Evolutionary conservation across 2,797 vertebrate genomes (phyloP).

Genomic region (Tamandua tetradactyla): DNA sequence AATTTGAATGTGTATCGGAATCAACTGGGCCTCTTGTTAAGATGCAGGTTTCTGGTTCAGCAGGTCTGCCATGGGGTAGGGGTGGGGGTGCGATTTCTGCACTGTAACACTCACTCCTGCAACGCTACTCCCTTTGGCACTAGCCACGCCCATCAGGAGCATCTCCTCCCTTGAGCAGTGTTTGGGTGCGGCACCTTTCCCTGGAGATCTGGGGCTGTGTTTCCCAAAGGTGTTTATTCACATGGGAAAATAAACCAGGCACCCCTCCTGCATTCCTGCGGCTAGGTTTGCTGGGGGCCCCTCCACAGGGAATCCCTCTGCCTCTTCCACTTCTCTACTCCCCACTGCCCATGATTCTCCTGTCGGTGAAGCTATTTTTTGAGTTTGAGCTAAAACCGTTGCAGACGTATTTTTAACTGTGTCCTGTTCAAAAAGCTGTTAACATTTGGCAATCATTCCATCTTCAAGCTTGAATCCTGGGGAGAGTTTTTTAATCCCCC

Average conservation of each 20-base stretch:
- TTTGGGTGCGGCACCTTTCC: background rate
- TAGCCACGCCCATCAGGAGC: background rate
- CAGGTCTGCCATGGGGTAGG: background rate
- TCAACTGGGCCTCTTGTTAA: background rate
- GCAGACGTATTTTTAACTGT: slow-evolving; percentile 78
- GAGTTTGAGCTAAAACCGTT: slow-evolving; percentile 76
- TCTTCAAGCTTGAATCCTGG: slow-evolving; percentile 75
- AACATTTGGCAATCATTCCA: slow-evolving; percentile 80
- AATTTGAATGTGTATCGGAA: background rate
- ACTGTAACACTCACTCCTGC: background rate
- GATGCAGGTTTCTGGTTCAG: background rate
- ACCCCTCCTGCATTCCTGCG: background rate
- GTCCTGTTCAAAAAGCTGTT: slow-evolving; percentile 80
- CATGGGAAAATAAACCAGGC: background rate
- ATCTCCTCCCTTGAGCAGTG: background rate
- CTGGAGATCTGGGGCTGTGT: background rate
- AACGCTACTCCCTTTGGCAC: background rate
- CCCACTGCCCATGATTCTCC: slow-evolving; percentile 60
- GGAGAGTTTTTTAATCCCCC: background rate
- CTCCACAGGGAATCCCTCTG: slow-evolving; percentile 68
- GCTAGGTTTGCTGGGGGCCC: background rate
- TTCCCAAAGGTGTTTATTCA: slow-evolving; percentile 44
- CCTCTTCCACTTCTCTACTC: slow-evolving; percentile 43
- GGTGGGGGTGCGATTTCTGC: background rate
- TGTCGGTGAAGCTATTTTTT: slow-evolving; percentile 76